Percentiles rank a stretch among this genome's conserved stretches.
Conservation (phyloP, 2,797 vertebrate species). For the Hyperoplus immaculatus region DNA sequence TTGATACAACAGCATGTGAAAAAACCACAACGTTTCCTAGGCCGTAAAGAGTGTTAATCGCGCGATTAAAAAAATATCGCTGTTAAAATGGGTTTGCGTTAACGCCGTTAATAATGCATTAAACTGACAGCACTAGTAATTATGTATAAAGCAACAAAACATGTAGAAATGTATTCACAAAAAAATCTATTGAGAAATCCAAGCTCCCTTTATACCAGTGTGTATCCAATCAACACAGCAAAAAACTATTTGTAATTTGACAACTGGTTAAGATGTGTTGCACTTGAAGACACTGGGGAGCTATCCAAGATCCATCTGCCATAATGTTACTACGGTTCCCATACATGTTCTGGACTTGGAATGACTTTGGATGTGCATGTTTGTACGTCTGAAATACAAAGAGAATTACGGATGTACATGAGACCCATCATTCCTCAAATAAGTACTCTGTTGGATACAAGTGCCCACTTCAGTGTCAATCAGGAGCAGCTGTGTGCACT, state of each 20-base stretch:
- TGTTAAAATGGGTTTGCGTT: too few relatives aligned
- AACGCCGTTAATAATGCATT: too few relatives aligned
- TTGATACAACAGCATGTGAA: too few relatives aligned
- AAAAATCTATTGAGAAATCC: neutral
- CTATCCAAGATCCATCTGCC: neutral
- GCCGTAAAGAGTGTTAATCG: too few relatives aligned
- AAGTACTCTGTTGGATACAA: slow-evolving; percentile 28
- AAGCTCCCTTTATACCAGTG: neutral
- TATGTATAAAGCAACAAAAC: neutral
- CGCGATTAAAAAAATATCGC: too few relatives aligned
- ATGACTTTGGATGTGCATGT: neutral
- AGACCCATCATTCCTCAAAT: slow-evolving; percentile 32
- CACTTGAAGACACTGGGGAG: neutral
- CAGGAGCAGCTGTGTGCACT: slow-evolving; percentile 46
- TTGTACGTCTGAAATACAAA: slow-evolving; percentile 24
- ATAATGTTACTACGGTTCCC: neutral
- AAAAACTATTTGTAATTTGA: neutral
- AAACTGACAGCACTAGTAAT: too few relatives aligned
- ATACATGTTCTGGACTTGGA: neutral
- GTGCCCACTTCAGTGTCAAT: slow-evolving; percentile 45
- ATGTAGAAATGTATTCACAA: neutral
- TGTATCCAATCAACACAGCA: neutral
- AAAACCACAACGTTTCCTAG: too few relatives aligned
- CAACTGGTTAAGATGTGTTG: neutral
- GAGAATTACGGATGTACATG: slow-evolving; percentile 47